Conservation (phyloP, 2,113 vertebrate genomes). For the Zapus hudsonius region DNA sequence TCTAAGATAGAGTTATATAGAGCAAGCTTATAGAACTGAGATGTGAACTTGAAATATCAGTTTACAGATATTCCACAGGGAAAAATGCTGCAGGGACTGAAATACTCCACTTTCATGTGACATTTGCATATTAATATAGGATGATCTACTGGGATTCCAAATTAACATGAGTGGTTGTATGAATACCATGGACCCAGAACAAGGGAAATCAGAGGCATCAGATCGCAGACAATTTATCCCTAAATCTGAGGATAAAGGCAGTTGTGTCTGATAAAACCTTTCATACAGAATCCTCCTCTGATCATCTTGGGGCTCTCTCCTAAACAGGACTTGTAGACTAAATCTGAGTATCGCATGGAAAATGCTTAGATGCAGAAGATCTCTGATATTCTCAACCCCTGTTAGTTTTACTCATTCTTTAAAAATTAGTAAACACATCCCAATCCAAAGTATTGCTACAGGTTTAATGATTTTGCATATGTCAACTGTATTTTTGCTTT, state of each 20-base stretch:
- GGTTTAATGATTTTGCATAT: conserved; percentile 53
- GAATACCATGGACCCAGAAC: not conserved
- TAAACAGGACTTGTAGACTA: not conserved
- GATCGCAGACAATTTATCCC: not conserved
- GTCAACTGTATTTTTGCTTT: conserved; percentile 49
- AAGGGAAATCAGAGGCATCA: not conserved
- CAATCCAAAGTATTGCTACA: conserved; percentile 2
- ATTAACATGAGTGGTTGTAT: not conserved
- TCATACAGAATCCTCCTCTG: not conserved
- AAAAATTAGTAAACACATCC: conserved; percentile 67
- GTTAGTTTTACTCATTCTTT: conserved; percentile 12
- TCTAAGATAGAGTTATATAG: not conserved
- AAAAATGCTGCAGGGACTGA: not conserved
- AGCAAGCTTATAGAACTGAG: not conserved
- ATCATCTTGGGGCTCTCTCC: not conserved
- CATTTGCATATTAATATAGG: not conserved
- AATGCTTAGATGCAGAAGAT: not conserved
- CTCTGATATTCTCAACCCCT: conserved; percentile 17
- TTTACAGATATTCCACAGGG: not conserved
- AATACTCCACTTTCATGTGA: not conserved
- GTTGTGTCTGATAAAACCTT: not conserved
- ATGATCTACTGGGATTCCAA: not conserved
- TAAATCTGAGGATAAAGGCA: not conserved
- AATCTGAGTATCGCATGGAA: not conserved
- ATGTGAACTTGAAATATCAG: not conserved